Evolutionary conservation across 2,113 vertebrate species (phyloP).

Genomic region (Chitala chitala): DNA sequence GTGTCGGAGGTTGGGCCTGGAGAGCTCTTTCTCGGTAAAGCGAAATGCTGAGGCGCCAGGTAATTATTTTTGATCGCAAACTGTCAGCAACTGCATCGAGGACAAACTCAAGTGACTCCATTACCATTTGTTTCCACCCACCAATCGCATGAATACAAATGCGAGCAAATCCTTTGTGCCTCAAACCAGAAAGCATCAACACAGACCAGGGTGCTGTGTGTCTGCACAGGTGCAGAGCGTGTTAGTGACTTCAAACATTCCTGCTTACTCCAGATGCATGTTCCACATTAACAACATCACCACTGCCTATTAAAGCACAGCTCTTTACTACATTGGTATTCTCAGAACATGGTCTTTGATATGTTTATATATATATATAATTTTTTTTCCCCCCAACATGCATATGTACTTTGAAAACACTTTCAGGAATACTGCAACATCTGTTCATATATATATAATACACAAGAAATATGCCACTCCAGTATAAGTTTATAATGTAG

Average conservation of each 20-base stretch:
- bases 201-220: not conserved
- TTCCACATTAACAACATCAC: too few relatives aligned
- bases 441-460: too few relatives aligned
- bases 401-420: too few relatives aligned
- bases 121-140: slow-evolving; percentile 20
- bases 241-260: not conserved
- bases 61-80: slow-evolving; percentile 21
- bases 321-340: too few relatives aligned
- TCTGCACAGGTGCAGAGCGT: not conserved
- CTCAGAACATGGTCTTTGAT: too few relatives aligned
- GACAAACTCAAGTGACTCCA: slow-evolving; percentile 3
- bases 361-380: too few relatives aligned
- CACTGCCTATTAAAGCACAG: too few relatives aligned
- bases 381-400: too few relatives aligned
- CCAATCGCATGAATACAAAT: slow-evolving; percentile 26
- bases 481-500: too few relatives aligned
- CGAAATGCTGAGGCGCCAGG: not conserved
- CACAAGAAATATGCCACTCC: too few relatives aligned
- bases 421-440: too few relatives aligned
- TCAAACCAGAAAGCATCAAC: not conserved
- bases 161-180: slow-evolving; percentile 16
- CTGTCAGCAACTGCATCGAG: not conserved
- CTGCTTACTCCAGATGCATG: not conserved
- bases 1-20: not conserved
- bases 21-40: not conserved